Conservation (phyloP, 2,797 vertebrate species). For the Notolabrus celidotus region DNA sequence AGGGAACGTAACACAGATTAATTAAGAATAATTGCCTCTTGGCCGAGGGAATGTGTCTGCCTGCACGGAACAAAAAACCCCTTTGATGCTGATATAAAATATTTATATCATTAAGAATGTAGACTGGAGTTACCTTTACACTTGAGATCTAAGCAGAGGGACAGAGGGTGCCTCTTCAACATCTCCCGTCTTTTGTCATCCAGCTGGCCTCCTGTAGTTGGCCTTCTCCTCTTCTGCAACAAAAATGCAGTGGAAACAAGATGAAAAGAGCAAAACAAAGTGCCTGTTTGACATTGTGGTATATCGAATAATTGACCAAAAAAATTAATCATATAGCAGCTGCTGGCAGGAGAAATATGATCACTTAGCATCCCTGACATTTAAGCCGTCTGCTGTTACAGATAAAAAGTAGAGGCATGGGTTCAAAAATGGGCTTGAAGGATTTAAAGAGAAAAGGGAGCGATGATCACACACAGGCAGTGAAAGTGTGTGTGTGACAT, state of each 20-base stretch:
- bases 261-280: neutral
- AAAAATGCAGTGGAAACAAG: neutral
- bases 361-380: neutral
- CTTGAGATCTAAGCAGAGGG: constrained; percentile 90
- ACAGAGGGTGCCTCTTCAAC: constrained; percentile 95
- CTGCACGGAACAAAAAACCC: neutral
- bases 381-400: neutral
- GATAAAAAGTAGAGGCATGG: too few species aligned
- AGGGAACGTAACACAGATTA: neutral
- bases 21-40: constrained; percentile 17
- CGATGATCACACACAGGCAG: neutral
- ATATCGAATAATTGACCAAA: constrained; percentile 18
- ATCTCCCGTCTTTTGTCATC: constrained; percentile 98
- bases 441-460: neutral
- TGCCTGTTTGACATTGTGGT: constrained; percentile 7
- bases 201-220: constrained; percentile 94
- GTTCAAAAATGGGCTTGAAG: neutral
- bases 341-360: constrained; percentile 28
- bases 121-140: constrained; percentile 90
- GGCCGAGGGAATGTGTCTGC: neutral
- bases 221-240: constrained; percentile 92
- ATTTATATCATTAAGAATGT: neutral
- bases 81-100: neutral
- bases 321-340: constrained; percentile 12
- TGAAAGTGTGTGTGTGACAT: neutral